A percentile compares a stretch with the other conserved stretches of the same genome.
Conservation (phyloP, 2,113 vertebrate species). For the Nothocercus nigrocapillus region DNA sequence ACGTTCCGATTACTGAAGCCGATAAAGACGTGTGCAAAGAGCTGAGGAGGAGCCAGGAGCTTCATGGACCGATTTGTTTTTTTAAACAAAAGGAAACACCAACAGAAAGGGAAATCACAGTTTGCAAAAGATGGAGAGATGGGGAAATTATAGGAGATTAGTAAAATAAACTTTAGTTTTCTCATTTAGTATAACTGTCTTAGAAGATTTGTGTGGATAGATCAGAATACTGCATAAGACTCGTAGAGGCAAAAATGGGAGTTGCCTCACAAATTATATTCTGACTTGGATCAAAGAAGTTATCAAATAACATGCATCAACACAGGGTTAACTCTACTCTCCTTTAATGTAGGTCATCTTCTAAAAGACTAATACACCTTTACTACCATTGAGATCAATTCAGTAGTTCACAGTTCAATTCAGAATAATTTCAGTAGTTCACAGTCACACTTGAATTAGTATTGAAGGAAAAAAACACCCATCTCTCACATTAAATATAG, state of each 20-base stretch:
- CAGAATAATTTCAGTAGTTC: neutral
- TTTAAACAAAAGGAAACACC: neutral
- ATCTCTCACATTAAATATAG: neutral
- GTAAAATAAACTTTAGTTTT: neutral
- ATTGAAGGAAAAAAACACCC: neutral
- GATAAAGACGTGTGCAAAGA: neutral
- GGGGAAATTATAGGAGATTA: neutral
- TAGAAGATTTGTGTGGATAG: neutral
- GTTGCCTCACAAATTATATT: neutral
- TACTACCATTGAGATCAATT: neutral
- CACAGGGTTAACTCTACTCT: neutral
- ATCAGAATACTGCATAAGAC: neutral
- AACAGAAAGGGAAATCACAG: rapidly evolving
- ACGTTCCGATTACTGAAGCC: neutral
- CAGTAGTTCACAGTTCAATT: neutral
- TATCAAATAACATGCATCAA: neutral
- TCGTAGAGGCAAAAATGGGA: neutral
- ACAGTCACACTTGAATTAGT: neutral
- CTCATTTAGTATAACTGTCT: neutral
- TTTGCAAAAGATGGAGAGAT: neutral
- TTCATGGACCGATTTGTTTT: neutral
- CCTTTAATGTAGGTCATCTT: neutral
- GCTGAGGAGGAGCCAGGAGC: neutral
- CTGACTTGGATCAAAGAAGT: neutral
- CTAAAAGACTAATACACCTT: neutral